phyloP scores from a whole-genome alignment of 2,888 invertebrate genomes.

The Polyploca ridens region DNA sequence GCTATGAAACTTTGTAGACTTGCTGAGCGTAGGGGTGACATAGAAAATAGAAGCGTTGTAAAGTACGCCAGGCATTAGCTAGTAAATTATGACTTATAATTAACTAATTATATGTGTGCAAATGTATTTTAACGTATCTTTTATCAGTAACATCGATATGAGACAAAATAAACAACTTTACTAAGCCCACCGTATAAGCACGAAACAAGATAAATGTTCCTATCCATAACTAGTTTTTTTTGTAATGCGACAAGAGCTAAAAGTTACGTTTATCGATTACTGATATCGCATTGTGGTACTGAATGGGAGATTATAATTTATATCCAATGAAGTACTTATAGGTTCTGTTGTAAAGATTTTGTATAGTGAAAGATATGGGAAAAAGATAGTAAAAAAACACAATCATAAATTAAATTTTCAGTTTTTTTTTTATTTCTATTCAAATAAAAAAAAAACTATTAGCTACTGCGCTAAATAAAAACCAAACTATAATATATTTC shows the following conservation, averaged over 20 bases:
- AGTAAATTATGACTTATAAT: no score
- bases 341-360: conserved; percentile 13
- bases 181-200: not conserved
- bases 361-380: conserved; percentile 22
- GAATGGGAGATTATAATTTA: conserved; percentile 41
- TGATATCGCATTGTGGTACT: conserved; percentile 42
- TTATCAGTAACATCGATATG: not conserved
- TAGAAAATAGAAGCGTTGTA: no score
- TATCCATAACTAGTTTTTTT: conserved; percentile 29
- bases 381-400: not conserved
- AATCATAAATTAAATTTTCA: no score
- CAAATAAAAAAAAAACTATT: no score
- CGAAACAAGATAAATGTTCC: not conserved
- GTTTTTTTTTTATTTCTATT: no score
- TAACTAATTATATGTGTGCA: not conserved
- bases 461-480: no score
- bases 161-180: not conserved
- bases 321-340: conserved; percentile 36
- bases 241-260: conserved; percentile 25
- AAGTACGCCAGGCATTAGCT: no score
- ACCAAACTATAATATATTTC: no score
- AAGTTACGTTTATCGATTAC: conserved; percentile 37
- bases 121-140: not conserved
- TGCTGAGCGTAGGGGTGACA: no score
- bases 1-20: no score